Evolutionary conservation across 2,113 vertebrate genomes (phyloP), one percentile per base, ranked within the genome.

Genomic region (Cettia cetti): DNA sequence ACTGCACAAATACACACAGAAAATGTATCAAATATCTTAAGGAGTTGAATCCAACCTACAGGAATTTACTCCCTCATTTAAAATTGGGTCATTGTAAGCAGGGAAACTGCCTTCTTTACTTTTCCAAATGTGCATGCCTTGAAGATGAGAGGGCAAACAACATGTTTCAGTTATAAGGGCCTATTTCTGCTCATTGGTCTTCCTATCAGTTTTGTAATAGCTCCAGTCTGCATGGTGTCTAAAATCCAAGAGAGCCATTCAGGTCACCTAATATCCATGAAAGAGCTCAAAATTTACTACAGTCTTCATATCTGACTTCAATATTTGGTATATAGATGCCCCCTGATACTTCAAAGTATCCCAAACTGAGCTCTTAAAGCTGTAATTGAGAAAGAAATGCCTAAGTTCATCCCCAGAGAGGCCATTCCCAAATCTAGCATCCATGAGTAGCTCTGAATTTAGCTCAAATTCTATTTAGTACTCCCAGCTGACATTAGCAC

Each of bases 391-490:
- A 92, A 94, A 90, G 33, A 77, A 66, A 6, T 28, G 47, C 37
- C 68, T 77, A 47, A 70, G 66, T 15, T 94, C 50, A 86, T 70
- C 35, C 64, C 39, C 52, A 49, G 33, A 74, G 89, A 89, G 80
- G 54, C 35, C 60, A 78, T 94, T 86, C 50, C 54, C 63, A 59
- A 44, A 82, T 17, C 22, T 49, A 90, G 28, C 31, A 90, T 35
- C 78, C 85, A 77, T 1, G 24, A 90, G 44, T 28, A 92, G 63
- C 42, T 74, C n/a, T 54, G 92, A 86, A 70, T 90, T 83, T 52
- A 93, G 66, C 63, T 57, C 76, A 77, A 86, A 90, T 78, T 81
- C 76, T 47, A 75, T 90, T 93, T 83, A 92, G 71, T 59, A 59
- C 40, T 90, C 80, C 80, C 60, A 90, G 82, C 11, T 94, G 92